Base-by-base conservation (phyloP, 2,113 vertebrate genomes). In the Pavo muticus region DNA sequence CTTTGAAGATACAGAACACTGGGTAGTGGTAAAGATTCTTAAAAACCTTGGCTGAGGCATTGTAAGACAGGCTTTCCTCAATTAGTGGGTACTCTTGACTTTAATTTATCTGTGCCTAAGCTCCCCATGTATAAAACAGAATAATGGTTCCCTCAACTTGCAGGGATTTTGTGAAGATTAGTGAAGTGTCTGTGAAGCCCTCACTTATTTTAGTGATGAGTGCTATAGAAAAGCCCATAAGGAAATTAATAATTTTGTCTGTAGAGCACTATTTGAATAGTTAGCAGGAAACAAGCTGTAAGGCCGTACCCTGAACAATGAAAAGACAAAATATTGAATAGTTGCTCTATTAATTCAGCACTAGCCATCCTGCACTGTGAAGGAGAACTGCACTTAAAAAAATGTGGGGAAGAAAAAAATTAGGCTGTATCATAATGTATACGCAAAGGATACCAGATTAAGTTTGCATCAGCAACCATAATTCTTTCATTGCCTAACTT, bases 231-330 rank as follows among this genome's bases (percentile, higher is more conserved):
- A 96, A 96, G 76, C 84, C 88, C 73, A 57, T 90, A 92, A 95
- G 90, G 91, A 96, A 95, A 96, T 96, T 95, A 96, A 92, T 96
- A 94, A 94, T 96, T 96, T 94, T 94, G 91, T 96, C 94, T 95
- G 96, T 84, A 88, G 93, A 91, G 85, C 75, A 78, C 69, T 92
- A 12, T 93, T 90, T 94, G 76, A 96, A 90, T 94, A 95, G 88
- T 86, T 94, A 95, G 86, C 88, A 91, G 79, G 92, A 95, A 96
- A 95, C 95, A 95, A 96, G 94, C 86, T 3, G 6, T 95, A 91
- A 96, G 94, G 92, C 94, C 14, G 0, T 94, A 94, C 86, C 70
- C 90, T 87, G 83, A 96, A 92, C 96, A 96, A 96, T 84, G 94
- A 78, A 92, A 92, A 92, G 89, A 92, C 96, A 93, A 96, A 96